A percentile compares a stretch with the other conserved stretches of the same genome.
Conservation (phyloP, 2,888 invertebrate species). For the Sycophila texana region DNA sequence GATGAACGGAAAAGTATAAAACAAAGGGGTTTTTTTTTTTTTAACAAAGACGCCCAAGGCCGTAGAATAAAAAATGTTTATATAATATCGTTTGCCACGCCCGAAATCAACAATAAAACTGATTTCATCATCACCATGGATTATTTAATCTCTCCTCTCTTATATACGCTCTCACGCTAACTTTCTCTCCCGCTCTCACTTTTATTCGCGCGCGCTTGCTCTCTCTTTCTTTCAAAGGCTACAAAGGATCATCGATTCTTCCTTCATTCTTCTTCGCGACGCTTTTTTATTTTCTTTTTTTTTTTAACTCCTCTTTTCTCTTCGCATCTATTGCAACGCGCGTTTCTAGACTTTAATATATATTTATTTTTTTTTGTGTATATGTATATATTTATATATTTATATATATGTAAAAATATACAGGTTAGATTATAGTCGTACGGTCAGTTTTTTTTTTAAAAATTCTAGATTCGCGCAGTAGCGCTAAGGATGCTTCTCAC, state of each 20-base stretch:
- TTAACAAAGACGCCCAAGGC: conserved; percentile 62
- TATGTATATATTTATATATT: conserved; percentile 52
- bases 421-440: conserved; percentile 72
- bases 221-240: conserved; percentile 52
- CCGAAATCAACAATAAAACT: conserved; percentile 71
- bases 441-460: conserved; percentile 63
- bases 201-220: conserved; percentile 52
- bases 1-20: conserved; percentile 15
- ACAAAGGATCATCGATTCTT: conserved; percentile 48
- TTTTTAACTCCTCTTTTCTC: conserved; percentile 27
- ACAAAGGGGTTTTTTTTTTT: not conserved
- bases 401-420: conserved; percentile 71
- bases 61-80: conserved; percentile 67
- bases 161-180: no score
- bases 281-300: conserved; percentile 7
- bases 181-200: conserved; percentile 47
- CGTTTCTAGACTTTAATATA: conserved; percentile 44
- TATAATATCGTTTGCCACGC: conserved; percentile 69
- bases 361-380: conserved; percentile 43
- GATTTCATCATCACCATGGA: conserved; percentile 63
- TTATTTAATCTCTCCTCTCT: conserved; percentile 39
- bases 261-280: conserved; percentile 5
- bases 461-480: conserved; percentile 47
- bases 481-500: conserved; percentile 32
- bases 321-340: conserved; percentile 56